These are phyloP conservation scores for Eupithecia dodoneata DNA, from an alignment of 2,888 invertebrate genomes.

Conservation along the genomic window DNA sequence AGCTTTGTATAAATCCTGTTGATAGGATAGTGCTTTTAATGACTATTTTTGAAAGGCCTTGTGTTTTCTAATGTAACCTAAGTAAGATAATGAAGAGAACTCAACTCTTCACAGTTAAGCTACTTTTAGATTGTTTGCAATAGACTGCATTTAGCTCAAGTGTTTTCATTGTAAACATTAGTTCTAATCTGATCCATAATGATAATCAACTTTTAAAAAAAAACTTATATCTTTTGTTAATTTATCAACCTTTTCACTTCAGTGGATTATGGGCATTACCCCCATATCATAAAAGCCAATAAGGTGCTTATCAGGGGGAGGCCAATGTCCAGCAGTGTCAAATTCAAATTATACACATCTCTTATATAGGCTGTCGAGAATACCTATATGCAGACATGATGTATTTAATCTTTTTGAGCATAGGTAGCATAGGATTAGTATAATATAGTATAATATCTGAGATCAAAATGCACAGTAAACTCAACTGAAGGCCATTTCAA, in stretches of 20 bases:
- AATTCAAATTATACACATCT: too few species aligned
- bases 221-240: not conserved
- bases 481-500: conserved; percentile 1
- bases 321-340: not conserved
- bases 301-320: not conserved
- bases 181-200: too few species aligned
- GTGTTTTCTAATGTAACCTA: not conserved
- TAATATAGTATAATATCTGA: not conserved
- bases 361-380: too few species aligned
- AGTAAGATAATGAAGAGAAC: too few species aligned
- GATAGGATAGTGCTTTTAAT: not conserved
- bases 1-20: not conserved
- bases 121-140: too few species aligned
- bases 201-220: too few species aligned
- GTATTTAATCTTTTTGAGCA: not conserved
- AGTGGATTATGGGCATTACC: not conserved
- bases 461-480: not conserved
- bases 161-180: too few species aligned
- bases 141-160: too few species aligned
- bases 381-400: not conserved
- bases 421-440: too few species aligned
- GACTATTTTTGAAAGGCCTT: not conserved
- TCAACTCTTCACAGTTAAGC: too few species aligned
- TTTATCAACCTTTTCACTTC: not conserved
- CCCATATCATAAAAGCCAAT: not conserved